These are phyloP conservation scores for Puntigrus tetrazona DNA, from an alignment of 2,113 vertebrate species.

Conservation along the genomic window DNA sequence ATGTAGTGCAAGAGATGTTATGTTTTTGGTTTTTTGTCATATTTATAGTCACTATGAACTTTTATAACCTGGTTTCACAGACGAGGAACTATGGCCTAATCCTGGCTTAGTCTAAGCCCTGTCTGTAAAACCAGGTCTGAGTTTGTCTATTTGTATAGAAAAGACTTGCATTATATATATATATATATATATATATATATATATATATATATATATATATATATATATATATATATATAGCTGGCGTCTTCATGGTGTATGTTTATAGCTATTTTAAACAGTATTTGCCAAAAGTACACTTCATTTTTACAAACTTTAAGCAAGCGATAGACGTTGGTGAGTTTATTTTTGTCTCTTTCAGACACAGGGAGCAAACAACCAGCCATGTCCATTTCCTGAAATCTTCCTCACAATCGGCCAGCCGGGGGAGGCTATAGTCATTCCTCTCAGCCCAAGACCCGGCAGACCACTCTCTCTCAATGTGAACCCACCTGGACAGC, in stretches of 20 bases:
- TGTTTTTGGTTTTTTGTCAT: too few species aligned
- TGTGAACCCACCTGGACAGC: conserved; percentile 58
- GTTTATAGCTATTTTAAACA: not conserved
- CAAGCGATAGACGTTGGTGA: not conserved
- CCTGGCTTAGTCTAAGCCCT: too few species aligned
- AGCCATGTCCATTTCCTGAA: conserved; percentile 63
- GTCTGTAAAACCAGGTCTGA: too few species aligned
- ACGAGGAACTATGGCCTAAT: too few species aligned
- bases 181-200: too few species aligned
- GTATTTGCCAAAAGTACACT: not conserved
- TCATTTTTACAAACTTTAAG: not conserved
- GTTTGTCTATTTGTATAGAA: not conserved
- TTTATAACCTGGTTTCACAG: too few species aligned
- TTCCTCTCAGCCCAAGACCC: conserved; percentile 65
- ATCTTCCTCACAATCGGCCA: conserved; percentile 71
- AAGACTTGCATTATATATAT: not conserved
- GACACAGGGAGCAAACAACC: conserved; percentile 44
- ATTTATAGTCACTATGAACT: not conserved
- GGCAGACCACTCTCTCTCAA: conserved; percentile 66
- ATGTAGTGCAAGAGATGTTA: too few species aligned
- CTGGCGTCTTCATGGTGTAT: not conserved
- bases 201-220: too few species aligned
- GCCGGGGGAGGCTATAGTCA: conserved; percentile 67
- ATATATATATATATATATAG: too few species aligned
- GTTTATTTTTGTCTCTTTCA: conserved; percentile 45